These are phyloP conservation scores for Notolepis coatsorum DNA, from an alignment of 2,797 vertebrate genomes.

Conservation along the genomic window DNA sequence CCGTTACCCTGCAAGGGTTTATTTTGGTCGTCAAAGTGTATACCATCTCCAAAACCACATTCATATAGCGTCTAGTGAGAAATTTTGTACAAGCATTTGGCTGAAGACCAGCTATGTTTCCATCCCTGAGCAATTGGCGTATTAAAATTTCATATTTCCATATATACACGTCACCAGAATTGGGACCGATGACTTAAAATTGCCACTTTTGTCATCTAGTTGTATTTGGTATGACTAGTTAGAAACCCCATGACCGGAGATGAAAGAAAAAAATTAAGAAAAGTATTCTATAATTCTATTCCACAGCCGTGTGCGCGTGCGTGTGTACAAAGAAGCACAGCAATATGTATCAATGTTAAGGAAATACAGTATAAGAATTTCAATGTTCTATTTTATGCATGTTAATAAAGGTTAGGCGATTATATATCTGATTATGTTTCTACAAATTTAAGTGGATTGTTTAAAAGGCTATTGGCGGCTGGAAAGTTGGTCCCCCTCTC, in stretches of 20 bases:
- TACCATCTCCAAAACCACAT: no score
- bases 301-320: slow-evolving; percentile 52
- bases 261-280: slow-evolving; percentile 51
- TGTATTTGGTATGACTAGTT: slow-evolving; percentile 52
- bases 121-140: no score
- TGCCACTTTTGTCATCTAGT: no score
- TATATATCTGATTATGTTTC: slow-evolving; percentile 92
- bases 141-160: no score
- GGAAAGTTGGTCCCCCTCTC: slow-evolving; percentile 58
- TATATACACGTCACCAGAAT: no score
- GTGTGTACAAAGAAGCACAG: slow-evolving; percentile 79
- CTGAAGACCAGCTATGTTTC: no score
- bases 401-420: slow-evolving; percentile 91
- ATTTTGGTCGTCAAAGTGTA: no score
- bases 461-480: slow-evolving; percentile 60
- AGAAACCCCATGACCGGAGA: slow-evolving; percentile 78
- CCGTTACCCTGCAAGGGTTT: no score
- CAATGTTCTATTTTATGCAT: slow-evolving; percentile 97
- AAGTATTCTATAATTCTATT: slow-evolving; percentile 67
- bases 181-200: no score
- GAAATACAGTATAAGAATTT: slow-evolving; percentile 81
- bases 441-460: slow-evolving; percentile 78
- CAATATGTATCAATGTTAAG: slow-evolving; percentile 92
- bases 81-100: no score
- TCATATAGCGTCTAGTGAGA: no score